A percentile compares a stretch with the other conserved stretches of the same genome.
Evolutionary conservation across 2,113 vertebrate genomes (phyloP).

Genomic region (Lipotes vexillifer): DNA sequence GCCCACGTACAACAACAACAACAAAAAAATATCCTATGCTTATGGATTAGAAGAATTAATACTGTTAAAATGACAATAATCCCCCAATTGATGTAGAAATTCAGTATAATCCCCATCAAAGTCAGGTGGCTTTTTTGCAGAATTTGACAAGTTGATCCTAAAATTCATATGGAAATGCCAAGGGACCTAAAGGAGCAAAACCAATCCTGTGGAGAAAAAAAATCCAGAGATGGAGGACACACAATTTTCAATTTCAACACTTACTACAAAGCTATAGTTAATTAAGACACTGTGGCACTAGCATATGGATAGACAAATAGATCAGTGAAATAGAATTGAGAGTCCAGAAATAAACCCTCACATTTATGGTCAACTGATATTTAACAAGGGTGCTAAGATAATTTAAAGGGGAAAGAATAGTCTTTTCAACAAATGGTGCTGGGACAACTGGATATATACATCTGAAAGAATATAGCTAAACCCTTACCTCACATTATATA

Average conservation of each 20-base stretch:
- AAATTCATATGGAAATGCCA: background rate
- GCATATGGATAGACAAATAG: background rate
- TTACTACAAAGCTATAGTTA: background rate
- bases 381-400: background rate
- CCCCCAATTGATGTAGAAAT: background rate
- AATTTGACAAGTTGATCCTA: background rate
- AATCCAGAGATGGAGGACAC: background rate
- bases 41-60: background rate
- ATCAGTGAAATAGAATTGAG: background rate
- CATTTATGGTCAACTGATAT: background rate
- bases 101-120: background rate
- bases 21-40: background rate
- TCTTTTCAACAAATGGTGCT: background rate
- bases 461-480: background rate
- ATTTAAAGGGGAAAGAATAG: background rate
- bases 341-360: background rate
- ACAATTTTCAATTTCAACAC: background rate
- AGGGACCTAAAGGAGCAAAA: background rate
- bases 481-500: background rate
- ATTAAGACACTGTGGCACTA: background rate
- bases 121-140: background rate
- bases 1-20: too few species aligned
- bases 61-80: background rate
- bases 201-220: background rate
- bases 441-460: background rate